phyloP scores from a whole-genome alignment of 2,888 invertebrate species.

The Chaitophorus viminalis region DNA sequence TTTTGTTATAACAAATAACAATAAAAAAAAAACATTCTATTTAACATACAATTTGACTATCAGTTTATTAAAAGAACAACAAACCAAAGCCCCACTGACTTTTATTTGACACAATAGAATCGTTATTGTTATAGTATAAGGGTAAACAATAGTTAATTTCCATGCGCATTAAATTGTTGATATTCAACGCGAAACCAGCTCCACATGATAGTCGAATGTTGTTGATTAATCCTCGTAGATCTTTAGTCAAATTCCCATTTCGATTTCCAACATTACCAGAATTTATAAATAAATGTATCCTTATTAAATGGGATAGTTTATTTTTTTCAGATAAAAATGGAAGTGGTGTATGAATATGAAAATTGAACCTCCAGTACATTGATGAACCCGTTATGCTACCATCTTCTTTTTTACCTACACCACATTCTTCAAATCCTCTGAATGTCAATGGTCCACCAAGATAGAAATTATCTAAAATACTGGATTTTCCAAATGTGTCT shows the following conservation, averaged over 20 bases:
- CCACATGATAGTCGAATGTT: slow-evolving; percentile 81
- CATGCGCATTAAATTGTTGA: slow-evolving; percentile 87
- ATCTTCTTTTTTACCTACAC: slow-evolving; percentile 87
- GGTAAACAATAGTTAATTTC: slow-evolving; percentile 96
- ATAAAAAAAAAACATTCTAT: slow-evolving; percentile 30
- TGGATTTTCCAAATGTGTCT: slow-evolving; percentile 71
- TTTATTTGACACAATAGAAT: slow-evolving; percentile 66
- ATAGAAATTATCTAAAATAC: slow-evolving; percentile 80
- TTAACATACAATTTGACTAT: slow-evolving; percentile 16
- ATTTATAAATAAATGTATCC: slow-evolving; percentile 90
- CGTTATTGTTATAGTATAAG: slow-evolving; percentile 73
- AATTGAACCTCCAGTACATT: slow-evolving; percentile 86
- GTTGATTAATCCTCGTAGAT: slow-evolving; percentile 69
- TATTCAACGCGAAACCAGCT: slow-evolving; percentile 82
- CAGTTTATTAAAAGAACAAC: slow-evolving; percentile 49
- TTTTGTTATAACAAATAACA: slow-evolving; percentile 22
- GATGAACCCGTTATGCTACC: slow-evolving; percentile 80
- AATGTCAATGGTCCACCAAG: slow-evolving; percentile 90
- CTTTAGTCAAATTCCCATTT: slow-evolving; percentile 68
- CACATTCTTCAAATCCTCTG: slow-evolving; percentile 86
- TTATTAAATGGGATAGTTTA: slow-evolving; percentile 84
- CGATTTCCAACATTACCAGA: slow-evolving; percentile 80
- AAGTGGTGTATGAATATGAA: slow-evolving; percentile 90
- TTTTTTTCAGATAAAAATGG: slow-evolving; percentile 85
- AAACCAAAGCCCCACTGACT: slow-evolving; percentile 59